Evolutionary conservation across 2,797 vertebrate genomes (phyloP), one percentile per base, ranked within the genome.

Genomic region (Sparidentex hasta): DNA sequence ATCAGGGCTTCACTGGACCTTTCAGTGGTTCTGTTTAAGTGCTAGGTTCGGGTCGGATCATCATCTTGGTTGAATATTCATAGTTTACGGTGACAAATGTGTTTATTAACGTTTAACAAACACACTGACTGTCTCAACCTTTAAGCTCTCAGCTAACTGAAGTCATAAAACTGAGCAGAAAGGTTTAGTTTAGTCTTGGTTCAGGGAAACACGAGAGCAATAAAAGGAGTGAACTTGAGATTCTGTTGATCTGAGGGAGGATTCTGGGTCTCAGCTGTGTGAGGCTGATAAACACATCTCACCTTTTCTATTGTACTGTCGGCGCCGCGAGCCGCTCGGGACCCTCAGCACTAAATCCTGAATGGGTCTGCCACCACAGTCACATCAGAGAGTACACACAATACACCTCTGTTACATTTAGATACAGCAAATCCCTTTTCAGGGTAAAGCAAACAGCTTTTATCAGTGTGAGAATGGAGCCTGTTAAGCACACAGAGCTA

Each of bases 351-450:
- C 23, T 43, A 52, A 73, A 65, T 48, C 69, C 74, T 54, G 59
- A 74, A 54, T 4, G 71, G 69, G 59, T 62, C 55, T 20, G 52
- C 46, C 20, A 2, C 17, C 12, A 25, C 65, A 27, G 63, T 68
- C 63, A 66, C 29, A 75, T 67, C 75, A 61, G 59, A 76, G 59
- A 44, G 66, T 4, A 57, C 65, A 44, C 71, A 78, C 63, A 67
- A 50, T 46, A 65, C 4, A 66, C 71, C 64, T 59, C 74, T 78
- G 81, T 66, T 62, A 46, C 68, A 51, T 76, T 72, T 38, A 66
- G 80, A 81, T 74, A 72, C 61, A 72, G 70, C 51, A 83, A 84
- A 84, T 74, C 78, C 81, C 44, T 41, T n/a, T 71, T 74, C 73
- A 72, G 71, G 57, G 59, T 29, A 41, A 58, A 46, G 72, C 71